Evolutionary conservation across 2,113 vertebrate genomes (phyloP), one percentile per base, ranked within the genome.

Genomic region (Tachuris rubrigastra): DNA sequence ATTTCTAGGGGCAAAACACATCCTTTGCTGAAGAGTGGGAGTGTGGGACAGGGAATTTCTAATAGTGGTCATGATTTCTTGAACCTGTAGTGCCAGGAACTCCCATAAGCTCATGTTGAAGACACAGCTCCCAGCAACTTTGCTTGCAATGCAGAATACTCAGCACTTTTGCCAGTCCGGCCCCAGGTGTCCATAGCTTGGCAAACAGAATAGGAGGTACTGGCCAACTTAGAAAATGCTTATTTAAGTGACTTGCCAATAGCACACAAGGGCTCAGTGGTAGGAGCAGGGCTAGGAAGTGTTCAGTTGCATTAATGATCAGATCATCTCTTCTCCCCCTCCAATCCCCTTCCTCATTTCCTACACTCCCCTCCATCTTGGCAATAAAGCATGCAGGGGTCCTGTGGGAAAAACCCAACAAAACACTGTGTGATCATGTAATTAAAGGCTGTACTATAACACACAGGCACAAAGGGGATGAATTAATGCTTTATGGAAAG

Each of bases 201-300:
- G 91, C 92, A 95, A 96, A 78, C 6, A 87, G 55, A 90, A 85
- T 2, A 23, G 75, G 90, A 91, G 27, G 11, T 66, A 67, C 50
- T 83, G 63, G 91, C 94, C 96, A 96, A 80, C 53, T 73, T 53
- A 83, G 85, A 93, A 96, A 96, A 83, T 67, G 87, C 74, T 91
- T 87, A 72, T 89, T 95, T 94, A 89, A 93, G 85, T 73, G 74
- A 50, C 60, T 94, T 96, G 93, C 94, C 94, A 95, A 78, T 78
- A 93, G 62, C 46, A 95, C 69, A 87, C 67, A 95, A 93, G 89
- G 63, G 44, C 56, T 82, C 87, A 77, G 79, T 77, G 39, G 75
- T 9, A 94, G 72, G 24, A 95, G 39, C 50, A 67, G 37, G 41
- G n/a, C 66, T 93, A 55, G 74, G 85, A 77, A 93, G 82, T 0